Percentiles rank a stretch among this genome's conserved stretches.
phyloP scores from a whole-genome alignment of 23 tunicate species.

The Styela clava region DNA sequence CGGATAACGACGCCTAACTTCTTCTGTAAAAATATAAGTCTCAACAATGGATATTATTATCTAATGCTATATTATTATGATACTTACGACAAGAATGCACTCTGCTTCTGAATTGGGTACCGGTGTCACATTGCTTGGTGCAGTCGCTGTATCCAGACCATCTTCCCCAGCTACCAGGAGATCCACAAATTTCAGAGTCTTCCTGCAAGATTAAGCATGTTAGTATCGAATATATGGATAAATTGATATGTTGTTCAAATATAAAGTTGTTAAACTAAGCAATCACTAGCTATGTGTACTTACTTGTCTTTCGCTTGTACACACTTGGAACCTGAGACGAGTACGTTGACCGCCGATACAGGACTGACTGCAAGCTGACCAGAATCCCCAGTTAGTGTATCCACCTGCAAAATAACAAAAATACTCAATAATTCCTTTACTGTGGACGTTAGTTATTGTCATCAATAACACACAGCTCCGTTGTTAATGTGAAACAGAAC shows the following conservation, averaged over 20 bases:
- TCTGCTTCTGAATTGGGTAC: constrained; percentile 50
- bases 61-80: no score
- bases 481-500: no score
- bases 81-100: constrained; percentile 90
- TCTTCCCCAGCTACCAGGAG: constrained; percentile 63
- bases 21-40: no score
- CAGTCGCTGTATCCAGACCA: constrained; percentile 75
- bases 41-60: no score
- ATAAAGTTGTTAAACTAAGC: not conserved
- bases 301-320: constrained; percentile 53
- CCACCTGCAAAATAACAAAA: constrained; percentile 27
- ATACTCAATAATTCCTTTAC: not conserved
- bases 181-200: constrained; percentile 62
- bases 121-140: constrained; percentile 53
- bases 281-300: not conserved
- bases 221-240: no score
- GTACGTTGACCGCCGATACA: constrained; percentile 59
- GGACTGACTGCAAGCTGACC: constrained; percentile 59
- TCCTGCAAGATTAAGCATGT: constrained; percentile 41
- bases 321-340: constrained; percentile 47
- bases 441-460: no score
- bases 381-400: constrained; percentile 47
- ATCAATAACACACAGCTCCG: no score
- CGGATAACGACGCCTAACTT: no score
- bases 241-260: not conserved